Conservation (phyloP, 1,140 invertebrate species). For the Drosophila miranda region DNA sequence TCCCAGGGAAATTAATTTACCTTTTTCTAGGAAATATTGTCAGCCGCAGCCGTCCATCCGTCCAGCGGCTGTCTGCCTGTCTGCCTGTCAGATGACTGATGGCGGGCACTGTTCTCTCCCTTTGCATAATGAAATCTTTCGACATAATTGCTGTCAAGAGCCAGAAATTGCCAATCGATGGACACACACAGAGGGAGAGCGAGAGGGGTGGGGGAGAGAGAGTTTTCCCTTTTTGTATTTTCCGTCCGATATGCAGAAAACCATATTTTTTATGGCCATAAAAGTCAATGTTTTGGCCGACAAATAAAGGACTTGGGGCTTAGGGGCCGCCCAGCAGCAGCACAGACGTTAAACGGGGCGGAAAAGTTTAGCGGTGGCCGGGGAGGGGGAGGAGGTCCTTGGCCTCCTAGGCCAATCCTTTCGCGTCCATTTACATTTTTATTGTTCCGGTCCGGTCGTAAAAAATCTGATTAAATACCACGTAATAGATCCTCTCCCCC, state of each 20-base stretch:
- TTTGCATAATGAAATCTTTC: slow-evolving; percentile 45
- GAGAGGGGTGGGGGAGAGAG: too few species aligned
- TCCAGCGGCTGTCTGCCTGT: neutral
- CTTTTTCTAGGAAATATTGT: too few species aligned
- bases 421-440: slow-evolving; percentile 78
- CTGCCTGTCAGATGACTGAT: slow-evolving; percentile 1
- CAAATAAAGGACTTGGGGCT: slow-evolving; percentile 29
- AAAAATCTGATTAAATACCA: slow-evolving; percentile 81
- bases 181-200: neutral
- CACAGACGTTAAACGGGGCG: slow-evolving; percentile 60
- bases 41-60: too few species aligned
- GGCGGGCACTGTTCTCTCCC: too few species aligned
- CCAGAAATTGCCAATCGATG: slow-evolving; percentile 36
- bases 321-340: slow-evolving; percentile 40
- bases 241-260: slow-evolving; percentile 41
- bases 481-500: slow-evolving; percentile 72
- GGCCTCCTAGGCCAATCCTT: slow-evolving; percentile 55
- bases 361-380: slow-evolving; percentile 50
- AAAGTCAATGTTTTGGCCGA: slow-evolving; percentile 46
- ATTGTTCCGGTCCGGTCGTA: slow-evolving; percentile 70
- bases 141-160: slow-evolving; percentile 36
- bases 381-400: neutral
- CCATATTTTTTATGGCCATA: slow-evolving; percentile 74
- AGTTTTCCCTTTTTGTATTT: neutral
- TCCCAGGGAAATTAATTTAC: slow-evolving; percentile 29